Evolutionary conservation across 1,140 invertebrate species (phyloP).

Genomic region (Copidosoma floridanum): DNA sequence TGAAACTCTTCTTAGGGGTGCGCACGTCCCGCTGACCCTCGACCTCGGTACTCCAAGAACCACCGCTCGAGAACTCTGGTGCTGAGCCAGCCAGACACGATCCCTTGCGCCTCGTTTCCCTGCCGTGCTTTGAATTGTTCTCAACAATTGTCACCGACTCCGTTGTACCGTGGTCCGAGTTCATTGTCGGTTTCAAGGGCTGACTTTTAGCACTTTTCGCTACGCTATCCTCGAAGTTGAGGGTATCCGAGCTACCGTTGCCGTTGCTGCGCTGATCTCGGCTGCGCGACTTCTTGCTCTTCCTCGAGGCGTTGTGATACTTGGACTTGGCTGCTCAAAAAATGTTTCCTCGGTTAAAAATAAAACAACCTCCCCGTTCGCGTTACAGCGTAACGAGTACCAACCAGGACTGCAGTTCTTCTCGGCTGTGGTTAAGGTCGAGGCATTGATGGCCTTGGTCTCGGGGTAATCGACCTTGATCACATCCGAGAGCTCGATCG

Average conservation of each 20-base stretch:
- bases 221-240: conserved; percentile 36
- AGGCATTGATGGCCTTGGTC: conserved; percentile 16
- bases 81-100: conserved; percentile 39
- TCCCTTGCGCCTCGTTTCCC: conserved; percentile 26
- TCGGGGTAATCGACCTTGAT: conserved; percentile 44
- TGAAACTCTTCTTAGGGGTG: conserved; percentile 62
- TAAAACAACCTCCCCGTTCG: no score
- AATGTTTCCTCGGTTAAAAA: no score
- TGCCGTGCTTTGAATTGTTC: no score
- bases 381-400: no score
- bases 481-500: conserved; percentile 40
- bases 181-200: no score
- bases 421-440: background rate
- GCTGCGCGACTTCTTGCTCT: conserved; percentile 3
- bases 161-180: background rate
- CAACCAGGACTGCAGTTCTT: conserved; percentile 16
- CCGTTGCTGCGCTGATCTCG: conserved; percentile 17
- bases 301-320: conserved; percentile 9
- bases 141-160: conserved; percentile 15
- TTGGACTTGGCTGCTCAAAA: conserved; percentile 13
- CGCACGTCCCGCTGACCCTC: conserved; percentile 60
- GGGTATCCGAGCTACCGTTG: conserved; percentile 31
- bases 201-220: no score
- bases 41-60: conserved; percentile 39
- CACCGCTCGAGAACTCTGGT: conserved; percentile 42